Evolutionary conservation across 1,140 invertebrate species (phyloP).

Genomic region (Ganaspis sp.): DNA sequence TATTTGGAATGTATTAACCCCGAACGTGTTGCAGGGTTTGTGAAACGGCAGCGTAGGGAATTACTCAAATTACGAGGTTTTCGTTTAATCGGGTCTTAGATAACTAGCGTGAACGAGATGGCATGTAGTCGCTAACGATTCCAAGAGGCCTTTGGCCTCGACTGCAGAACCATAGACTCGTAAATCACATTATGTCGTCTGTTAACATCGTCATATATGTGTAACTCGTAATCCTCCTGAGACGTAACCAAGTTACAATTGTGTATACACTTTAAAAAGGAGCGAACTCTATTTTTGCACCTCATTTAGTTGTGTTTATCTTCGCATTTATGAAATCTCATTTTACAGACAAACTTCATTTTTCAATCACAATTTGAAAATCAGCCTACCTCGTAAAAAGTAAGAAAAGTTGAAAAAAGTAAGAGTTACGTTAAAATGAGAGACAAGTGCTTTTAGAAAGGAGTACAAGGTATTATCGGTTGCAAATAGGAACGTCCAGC

Average conservation of each 20-base stretch:
- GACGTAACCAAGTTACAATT: neutral
- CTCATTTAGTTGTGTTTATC: neutral
- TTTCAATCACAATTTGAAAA: too few species aligned
- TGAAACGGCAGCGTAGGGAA: neutral
- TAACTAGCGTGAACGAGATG: conserved; percentile 15
- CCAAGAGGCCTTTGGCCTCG: conserved; percentile 11
- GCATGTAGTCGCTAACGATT: conserved; percentile 22
- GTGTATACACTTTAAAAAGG: neutral
- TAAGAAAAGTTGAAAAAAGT: too few species aligned
- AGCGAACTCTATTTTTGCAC: neutral
- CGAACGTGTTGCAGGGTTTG: conserved; percentile 6
- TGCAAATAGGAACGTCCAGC: too few species aligned
- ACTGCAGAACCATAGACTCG: conserved; percentile 6
- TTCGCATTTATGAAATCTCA: neutral
- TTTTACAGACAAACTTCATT: too few species aligned
- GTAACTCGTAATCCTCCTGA: neutral
- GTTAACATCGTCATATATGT: neutral
- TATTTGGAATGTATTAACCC: conserved; percentile 20
- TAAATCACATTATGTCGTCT: conserved; percentile 19
- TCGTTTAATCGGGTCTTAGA: conserved; percentile 15
- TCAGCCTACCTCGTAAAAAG: too few species aligned
- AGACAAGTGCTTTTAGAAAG: too few species aligned
- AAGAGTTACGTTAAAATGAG: too few species aligned
- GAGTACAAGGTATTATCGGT: too few species aligned
- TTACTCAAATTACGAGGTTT: conserved; percentile 17